Evolutionary conservation across 2,797 vertebrate species (phyloP), one percentile per base, ranked within the genome.

Genomic region (Telmatherina bonti): DNA sequence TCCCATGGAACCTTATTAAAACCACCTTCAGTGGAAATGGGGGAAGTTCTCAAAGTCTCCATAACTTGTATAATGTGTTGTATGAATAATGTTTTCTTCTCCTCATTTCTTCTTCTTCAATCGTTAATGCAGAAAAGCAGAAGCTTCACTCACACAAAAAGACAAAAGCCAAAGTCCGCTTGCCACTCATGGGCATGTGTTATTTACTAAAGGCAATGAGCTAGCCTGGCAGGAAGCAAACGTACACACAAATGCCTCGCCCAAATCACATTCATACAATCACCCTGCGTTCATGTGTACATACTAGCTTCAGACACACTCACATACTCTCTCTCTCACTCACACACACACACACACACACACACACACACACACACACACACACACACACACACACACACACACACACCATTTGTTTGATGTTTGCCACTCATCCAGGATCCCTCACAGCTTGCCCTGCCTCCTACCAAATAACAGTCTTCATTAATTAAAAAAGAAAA

Each of bases 1-100:
- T 95, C 93, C 94, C 93, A 81, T 72, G 92, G 92, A 95, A 94
- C 92, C 94, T 93, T 94, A 95, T 95, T 95, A 95, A 95, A 94
- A 89, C 85, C 88, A 91, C 82, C 88, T 93, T 94, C 91, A 93
- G 92, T 90, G 89, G 86, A 93, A 93, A 93, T 72, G 83, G 74
- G 89, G 88, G 93, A 93, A 93, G 89, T 93, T 93, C 92, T 93
- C 90, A 93, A 93, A 94, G 94, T 93, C 91, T 93, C 92, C 85
- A 90, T 93, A 91, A 92, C 91, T 93, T 90, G 89, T 92, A 92
- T 90, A 93, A 94, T 93, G 91, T 92, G 89, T 94, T 95, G 91
- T 93, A 91, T 92, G 93, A 94, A 93, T 91, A 89, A 92, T 93
- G 88, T 93, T 92, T 94, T 91, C 89, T 78, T 89, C 88, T 90